Conservation (phyloP, 2,113 vertebrate genomes). For the Brachionichthys hirsutus region DNA sequence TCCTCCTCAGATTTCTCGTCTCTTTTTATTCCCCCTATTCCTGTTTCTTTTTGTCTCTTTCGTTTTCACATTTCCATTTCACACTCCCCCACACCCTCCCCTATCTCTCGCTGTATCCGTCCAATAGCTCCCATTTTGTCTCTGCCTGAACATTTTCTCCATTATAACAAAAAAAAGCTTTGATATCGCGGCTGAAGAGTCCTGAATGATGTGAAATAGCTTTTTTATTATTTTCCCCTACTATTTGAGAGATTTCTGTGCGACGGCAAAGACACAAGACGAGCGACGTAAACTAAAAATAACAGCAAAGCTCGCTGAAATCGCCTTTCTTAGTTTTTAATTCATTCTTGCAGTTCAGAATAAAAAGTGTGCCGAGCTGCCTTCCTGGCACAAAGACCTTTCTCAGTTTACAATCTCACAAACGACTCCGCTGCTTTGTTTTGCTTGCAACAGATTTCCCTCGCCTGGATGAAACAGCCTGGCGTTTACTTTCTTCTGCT, state of each 20-base stretch:
- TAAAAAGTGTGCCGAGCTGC: background rate
- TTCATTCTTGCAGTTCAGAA: background rate
- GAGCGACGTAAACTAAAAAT: slow-evolving; percentile 10
- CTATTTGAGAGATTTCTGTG: slow-evolving; percentile 9
- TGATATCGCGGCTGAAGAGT: background rate
- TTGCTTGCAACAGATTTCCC: slow-evolving; percentile 18
- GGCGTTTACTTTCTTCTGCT: background rate
- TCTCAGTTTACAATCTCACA: slow-evolving; percentile 6
- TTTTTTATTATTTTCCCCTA: slow-evolving; percentile 8
- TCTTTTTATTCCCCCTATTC: slow-evolving; percentile 39
- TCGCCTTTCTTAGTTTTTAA: slow-evolving; percentile 4
- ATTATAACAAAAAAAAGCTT: slow-evolving; percentile 4
- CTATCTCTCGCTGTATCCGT: slow-evolving; percentile 24
- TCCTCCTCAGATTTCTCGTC: slow-evolving; percentile 53
- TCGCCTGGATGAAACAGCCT: slow-evolving; percentile 19
- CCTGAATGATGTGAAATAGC: slow-evolving; percentile 2
- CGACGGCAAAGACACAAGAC: slow-evolving; percentile 7
- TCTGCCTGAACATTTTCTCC: slow-evolving; percentile 27
- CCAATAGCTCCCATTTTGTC: slow-evolving; percentile 55
- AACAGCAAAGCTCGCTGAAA: background rate
- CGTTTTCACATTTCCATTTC: slow-evolving; percentile 37
- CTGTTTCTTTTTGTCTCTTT: slow-evolving; percentile 20
- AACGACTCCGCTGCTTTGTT: slow-evolving; percentile 6
- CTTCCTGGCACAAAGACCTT: slow-evolving; percentile 4
- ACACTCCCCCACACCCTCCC: slow-evolving; percentile 7